Evolutionary conservation across 2,113 vertebrate genomes (phyloP), one percentile per base, ranked within the genome.

Genomic region (Andinoacara biseriatus): DNA sequence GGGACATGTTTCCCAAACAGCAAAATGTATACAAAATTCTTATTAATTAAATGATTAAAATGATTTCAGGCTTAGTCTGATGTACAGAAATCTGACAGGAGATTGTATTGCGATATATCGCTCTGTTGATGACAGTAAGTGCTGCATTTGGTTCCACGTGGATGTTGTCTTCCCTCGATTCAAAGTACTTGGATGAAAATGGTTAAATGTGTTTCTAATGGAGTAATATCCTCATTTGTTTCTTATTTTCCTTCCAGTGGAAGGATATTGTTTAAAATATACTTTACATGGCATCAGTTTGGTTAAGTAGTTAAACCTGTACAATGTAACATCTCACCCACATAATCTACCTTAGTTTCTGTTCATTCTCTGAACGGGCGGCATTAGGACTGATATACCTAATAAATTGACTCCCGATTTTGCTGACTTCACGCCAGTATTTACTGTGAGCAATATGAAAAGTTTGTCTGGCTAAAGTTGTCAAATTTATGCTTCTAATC

Each of bases 31-130:
- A n/a, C 5, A 20, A n/a, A 56, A n/a, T n/a, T 3, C 8, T n/a
- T 54, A 9, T 54, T 56, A 8, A 18, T 54, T 20, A n/a, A 46
- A 72, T 18, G 29, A 9, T 69, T 49, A 29, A 3, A 69, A 49
- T 0, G 29, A 0, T 69, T 29, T 69, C 40, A 52, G 65, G 22
- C 15, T 52, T 49, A 69, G 15, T 49, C 17, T 20, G 43, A 69
- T 29, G 6, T 29, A 29, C 40, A 29, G 20, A 5, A 29, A 49
- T 29, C 29, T 82, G 59, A 75, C 79, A 33, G 79, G 14, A 52
- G 58, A 58, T 56, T 76, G 76, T 0, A 8, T 76, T 56, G 80
- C n/a, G 56, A 54, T 83, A 83, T 86, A 76, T 83, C 15, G 43
- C 22, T 74, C 38, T 54, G 11, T 65, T 14, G 4, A 20, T 52